Percentiles rank a stretch among this genome's conserved stretches.
Conservation (phyloP, 2,797 vertebrate species). For the Dicrostonyx torquatus region DNA sequence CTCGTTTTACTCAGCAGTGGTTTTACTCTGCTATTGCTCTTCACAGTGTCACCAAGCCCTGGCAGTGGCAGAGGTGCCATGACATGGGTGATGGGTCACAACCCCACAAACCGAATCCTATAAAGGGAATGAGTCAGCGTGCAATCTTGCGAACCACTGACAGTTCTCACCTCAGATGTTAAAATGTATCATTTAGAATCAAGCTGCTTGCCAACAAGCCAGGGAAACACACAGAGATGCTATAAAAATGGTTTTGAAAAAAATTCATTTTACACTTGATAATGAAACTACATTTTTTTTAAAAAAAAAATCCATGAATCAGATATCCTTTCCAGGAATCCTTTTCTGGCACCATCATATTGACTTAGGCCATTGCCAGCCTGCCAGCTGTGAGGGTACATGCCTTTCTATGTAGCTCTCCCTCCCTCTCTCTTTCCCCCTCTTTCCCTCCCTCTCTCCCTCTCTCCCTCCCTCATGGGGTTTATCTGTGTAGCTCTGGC, state of each 20-base stretch:
- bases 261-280: constrained; percentile 1
- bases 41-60: rapidly evolving
- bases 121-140: neutral
- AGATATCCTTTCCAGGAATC: constrained; percentile 51
- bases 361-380: neutral
- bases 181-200: constrained; percentile 6
- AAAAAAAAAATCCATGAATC: neutral
- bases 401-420: neutral
- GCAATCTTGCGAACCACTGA: neutral
- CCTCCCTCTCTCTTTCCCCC: no score
- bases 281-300: constrained; percentile 12
- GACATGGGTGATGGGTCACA: neutral
- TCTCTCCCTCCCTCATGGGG: neutral
- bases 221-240: neutral
- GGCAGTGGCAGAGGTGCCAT: rapidly evolving
- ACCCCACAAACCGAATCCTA: neutral
- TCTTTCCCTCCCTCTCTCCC: neutral
- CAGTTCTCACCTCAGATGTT: neutral
- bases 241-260: constrained; percentile 32
- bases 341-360: neutral
- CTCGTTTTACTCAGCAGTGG: neutral
- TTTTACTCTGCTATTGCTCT: neutral
- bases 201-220: neutral
- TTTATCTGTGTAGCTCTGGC: neutral
- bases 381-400: no score